phyloP scores from a whole-genome alignment of 2,113 vertebrate genomes.

The Columba janthina region DNA sequence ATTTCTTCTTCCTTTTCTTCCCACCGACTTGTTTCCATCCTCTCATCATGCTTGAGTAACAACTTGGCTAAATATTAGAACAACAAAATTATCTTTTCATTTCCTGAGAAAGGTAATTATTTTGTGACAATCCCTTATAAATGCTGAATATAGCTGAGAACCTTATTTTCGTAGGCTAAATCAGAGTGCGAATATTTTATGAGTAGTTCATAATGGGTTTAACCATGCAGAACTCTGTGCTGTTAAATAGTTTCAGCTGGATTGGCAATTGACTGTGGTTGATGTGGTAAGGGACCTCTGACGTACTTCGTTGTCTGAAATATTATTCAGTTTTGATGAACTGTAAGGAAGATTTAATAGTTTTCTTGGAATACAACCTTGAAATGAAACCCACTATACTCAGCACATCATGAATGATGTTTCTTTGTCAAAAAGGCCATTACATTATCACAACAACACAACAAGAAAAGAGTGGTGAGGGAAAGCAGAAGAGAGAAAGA shows the following conservation, averaged over 20 bases:
- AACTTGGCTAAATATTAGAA: constrained; percentile 21
- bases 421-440: constrained; percentile 53
- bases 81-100: neutral
- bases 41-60: neutral
- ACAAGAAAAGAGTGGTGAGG: neutral
- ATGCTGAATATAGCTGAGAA: constrained; percentile 10
- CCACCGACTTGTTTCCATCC: neutral
- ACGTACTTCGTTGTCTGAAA: constrained; percentile 35
- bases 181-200: constrained; percentile 23
- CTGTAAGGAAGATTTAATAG: constrained; percentile 49
- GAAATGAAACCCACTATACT: constrained; percentile 64
- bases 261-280: constrained; percentile 7
- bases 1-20: neutral
- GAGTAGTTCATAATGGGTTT: constrained; percentile 14
- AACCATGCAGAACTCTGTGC: neutral
- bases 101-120: constrained; percentile 34
- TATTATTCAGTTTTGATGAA: constrained; percentile 55
- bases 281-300: constrained; percentile 22
- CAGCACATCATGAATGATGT: constrained; percentile 33
- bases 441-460: constrained; percentile 47
- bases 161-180: constrained; percentile 45
- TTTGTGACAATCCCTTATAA: constrained; percentile 8
- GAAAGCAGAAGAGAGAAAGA: neutral
- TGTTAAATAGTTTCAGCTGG: constrained; percentile 22
- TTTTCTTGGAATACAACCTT: constrained; percentile 55